Evolutionary conservation across 2,888 invertebrate species (phyloP).

Genomic region (Mesorhabditis sp.): DNA sequence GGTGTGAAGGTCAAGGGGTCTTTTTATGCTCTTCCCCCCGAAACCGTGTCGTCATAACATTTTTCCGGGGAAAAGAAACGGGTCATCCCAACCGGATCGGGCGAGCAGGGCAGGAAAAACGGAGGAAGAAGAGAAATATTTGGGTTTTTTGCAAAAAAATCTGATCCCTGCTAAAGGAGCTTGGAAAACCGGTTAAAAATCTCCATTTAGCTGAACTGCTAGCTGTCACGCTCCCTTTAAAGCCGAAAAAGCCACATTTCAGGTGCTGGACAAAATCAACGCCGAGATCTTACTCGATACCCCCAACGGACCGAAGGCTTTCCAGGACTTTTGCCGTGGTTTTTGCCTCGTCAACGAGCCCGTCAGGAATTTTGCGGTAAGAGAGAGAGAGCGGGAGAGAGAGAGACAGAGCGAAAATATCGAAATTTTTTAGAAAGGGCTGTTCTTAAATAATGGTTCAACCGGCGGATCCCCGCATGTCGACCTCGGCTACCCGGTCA

Average conservation of each 20-base stretch:
- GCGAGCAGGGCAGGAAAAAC: not conserved
- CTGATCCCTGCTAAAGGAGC: not conserved
- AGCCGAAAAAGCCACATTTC: constrained; percentile 10
- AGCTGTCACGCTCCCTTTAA: not conserved
- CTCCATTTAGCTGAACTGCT: not conserved
- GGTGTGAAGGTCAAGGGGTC: too few species aligned
- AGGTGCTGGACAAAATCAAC: constrained; percentile 47
- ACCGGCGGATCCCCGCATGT: constrained; percentile 24
- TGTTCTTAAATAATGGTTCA: constrained; percentile 11
- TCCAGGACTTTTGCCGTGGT: constrained; percentile 48
- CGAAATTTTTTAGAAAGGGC: constrained; percentile 8
- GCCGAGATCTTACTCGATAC: constrained; percentile 38
- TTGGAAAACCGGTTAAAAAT: not conserved
- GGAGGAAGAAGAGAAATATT: not conserved
- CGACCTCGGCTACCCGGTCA: constrained; percentile 51
- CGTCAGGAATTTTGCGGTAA: constrained; percentile 52
- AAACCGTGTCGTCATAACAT: too few species aligned
- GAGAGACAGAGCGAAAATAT: not conserved
- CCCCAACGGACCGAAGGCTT: constrained; percentile 27
- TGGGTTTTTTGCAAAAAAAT: not conserved
- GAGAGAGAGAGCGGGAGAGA: not conserved
- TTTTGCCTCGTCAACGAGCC: constrained; percentile 56
- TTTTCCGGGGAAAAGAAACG: too few species aligned
- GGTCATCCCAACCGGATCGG: too few species aligned
- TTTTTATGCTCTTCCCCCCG: too few species aligned